Evolutionary conservation across 2,113 vertebrate genomes (phyloP).

Genomic region (Anolis carolinensis): DNA sequence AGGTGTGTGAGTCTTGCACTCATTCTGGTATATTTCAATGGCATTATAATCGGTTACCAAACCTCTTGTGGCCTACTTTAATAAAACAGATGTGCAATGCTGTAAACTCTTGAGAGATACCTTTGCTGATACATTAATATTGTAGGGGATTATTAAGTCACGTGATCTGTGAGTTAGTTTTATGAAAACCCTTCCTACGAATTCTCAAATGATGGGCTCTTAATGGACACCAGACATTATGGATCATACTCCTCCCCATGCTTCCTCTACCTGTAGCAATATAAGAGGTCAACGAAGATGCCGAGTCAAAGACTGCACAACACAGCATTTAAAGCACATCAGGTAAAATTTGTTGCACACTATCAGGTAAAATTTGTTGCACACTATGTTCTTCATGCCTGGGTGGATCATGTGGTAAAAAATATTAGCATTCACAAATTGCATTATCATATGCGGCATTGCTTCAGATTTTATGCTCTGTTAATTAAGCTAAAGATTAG

Average conservation of each 20-base stretch:
- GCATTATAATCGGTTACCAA: conserved; percentile 20
- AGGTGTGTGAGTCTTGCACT: no score
- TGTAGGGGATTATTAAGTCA: not conserved
- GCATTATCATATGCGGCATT: conserved; percentile 23
- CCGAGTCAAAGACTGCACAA: not conserved
- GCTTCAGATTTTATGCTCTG: conserved; percentile 51
- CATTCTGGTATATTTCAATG: not conserved
- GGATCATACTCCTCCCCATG: not conserved
- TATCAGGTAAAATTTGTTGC: not conserved
- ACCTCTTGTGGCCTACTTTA: conserved; percentile 5
- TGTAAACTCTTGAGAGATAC: not conserved
- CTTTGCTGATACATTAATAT: conserved; percentile 15
- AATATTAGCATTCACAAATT: conserved; percentile 48
- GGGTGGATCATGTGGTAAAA: conserved; percentile 3
- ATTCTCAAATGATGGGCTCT: not conserved
- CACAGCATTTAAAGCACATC: not conserved
- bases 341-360: not conserved
- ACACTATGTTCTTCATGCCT: conserved; percentile 11
- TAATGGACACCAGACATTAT: not conserved
- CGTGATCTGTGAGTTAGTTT: not conserved
- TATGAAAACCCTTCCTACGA: not conserved
- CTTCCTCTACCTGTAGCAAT: not conserved
- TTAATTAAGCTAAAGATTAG: conserved; percentile 40
- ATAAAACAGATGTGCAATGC: conserved; percentile 1
- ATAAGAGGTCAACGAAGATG: not conserved